Evolutionary conservation across 2,113 vertebrate genomes (phyloP).

Genomic region (Menura novaehollandiae): DNA sequence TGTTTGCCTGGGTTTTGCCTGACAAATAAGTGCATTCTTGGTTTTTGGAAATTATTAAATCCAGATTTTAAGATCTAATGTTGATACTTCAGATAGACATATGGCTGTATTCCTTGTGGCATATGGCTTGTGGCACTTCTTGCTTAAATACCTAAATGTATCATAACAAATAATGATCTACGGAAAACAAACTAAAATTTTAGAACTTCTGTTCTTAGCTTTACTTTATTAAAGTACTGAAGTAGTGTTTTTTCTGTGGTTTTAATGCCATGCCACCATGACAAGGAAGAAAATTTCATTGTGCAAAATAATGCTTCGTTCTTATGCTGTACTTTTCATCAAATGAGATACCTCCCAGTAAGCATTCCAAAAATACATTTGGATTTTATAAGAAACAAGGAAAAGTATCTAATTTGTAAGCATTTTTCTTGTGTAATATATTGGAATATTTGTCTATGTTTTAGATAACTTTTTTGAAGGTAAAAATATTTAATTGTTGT

Average conservation of each 20-base stretch:
- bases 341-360: neutral
- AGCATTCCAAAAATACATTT: neutral
- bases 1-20: neutral
- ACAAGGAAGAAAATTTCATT: neutral
- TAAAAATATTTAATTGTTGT: neutral
- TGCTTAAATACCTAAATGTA: neutral
- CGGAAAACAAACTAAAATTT: neutral
- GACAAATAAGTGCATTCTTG: neutral
- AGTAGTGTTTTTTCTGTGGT: neutral
- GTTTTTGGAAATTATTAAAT: neutral
- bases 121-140: neutral
- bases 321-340: neutral
- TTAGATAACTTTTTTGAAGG: conserved; percentile 25
- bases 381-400: neutral
- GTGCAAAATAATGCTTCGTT: neutral
- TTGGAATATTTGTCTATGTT: neutral
- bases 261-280: neutral
- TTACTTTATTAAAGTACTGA: neutral
- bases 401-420: neutral
- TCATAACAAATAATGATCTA: neutral
- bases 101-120: neutral
- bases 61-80: neutral
- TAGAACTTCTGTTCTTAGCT: neutral
- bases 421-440: neutral
- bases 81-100: neutral